Percentiles rank a stretch among this genome's conserved stretches.
phyloP scores from a whole-genome alignment of 2,797 vertebrate species.

The Falco columbarius region DNA sequence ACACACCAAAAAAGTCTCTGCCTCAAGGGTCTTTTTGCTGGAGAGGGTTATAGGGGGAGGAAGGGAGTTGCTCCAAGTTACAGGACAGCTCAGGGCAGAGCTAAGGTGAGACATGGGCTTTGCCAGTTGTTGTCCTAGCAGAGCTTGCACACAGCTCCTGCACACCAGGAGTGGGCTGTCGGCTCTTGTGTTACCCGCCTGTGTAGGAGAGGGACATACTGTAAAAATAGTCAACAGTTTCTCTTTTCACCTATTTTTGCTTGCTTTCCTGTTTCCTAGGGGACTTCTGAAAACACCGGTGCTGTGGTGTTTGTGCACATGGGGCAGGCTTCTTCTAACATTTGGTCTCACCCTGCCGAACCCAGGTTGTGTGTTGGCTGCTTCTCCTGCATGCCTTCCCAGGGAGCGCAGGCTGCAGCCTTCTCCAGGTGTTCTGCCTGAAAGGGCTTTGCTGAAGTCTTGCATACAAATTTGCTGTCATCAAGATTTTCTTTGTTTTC shows the following conservation, averaged over 20 bases:
- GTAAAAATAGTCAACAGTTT: not conserved
- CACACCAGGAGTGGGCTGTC: not conserved
- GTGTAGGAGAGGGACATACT: not conserved
- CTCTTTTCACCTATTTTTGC: not conserved
- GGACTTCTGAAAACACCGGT: not conserved
- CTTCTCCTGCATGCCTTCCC: not conserved
- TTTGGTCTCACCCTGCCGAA: not conserved
- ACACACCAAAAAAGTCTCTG: not conserved
- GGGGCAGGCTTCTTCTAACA: accelerated
- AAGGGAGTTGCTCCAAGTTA: not conserved
- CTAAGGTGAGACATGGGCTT: not conserved
- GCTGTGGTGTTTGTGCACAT: accelerated
- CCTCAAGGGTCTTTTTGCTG: not conserved
- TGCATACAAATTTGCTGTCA: not conserved
- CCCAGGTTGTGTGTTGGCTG: accelerated
- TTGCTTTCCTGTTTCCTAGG: not conserved
- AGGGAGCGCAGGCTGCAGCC: not conserved
- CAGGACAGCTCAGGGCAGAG: not conserved
- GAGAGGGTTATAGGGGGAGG: not conserved
- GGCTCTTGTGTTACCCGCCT: accelerated
- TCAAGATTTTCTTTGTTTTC: not conserved
- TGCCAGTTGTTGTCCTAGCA: not conserved
- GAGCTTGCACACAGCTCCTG: accelerated
- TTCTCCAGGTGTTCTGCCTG: not conserved
- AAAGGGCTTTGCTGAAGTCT: not conserved